Conservation (phyloP, 2,888 invertebrate genomes). For the Gandaritis pyraliata region DNA sequence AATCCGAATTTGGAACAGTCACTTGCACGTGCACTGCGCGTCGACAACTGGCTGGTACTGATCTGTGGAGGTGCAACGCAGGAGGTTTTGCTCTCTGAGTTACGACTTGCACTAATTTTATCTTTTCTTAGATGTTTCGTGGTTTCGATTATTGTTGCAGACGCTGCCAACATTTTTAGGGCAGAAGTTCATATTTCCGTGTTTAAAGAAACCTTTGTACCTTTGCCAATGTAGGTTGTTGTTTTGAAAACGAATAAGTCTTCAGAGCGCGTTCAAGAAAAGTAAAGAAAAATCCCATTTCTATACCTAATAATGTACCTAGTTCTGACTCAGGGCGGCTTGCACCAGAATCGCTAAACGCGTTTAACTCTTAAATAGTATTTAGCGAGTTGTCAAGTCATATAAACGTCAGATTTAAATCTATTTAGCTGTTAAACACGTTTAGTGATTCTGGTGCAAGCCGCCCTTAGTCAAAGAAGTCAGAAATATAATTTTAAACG, state of each 20-base stretch:
- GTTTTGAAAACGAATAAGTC: not conserved
- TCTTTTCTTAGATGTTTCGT: slow-evolving; percentile 44
- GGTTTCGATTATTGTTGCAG: slow-evolving; percentile 55
- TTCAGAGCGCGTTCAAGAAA: no score
- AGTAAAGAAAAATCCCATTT: no score
- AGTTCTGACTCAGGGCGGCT: no score
- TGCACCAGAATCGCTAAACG: no score
- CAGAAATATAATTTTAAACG: no score
- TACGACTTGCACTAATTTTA: slow-evolving; percentile 38
- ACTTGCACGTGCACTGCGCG: slow-evolving; percentile 46
- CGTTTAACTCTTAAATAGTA: no score
- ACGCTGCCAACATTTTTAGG: slow-evolving; percentile 48
- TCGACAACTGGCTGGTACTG: slow-evolving; percentile 54
- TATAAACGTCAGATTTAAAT: no score
- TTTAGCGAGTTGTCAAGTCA: no score
- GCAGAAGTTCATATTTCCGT: not conserved
- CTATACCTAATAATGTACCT: no score
- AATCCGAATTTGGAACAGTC: slow-evolving; percentile 33
- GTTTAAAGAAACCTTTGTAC: not conserved
- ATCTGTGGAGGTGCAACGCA: slow-evolving; percentile 33
- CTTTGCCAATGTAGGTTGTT: not conserved
- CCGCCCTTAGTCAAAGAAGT: no score
- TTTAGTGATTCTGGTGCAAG: no score
- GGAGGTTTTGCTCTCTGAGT: slow-evolving; percentile 56
- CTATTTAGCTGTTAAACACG: no score